Base-by-base conservation (phyloP, 2,113 vertebrate species). In the Acrocephalus kingi region DNA sequence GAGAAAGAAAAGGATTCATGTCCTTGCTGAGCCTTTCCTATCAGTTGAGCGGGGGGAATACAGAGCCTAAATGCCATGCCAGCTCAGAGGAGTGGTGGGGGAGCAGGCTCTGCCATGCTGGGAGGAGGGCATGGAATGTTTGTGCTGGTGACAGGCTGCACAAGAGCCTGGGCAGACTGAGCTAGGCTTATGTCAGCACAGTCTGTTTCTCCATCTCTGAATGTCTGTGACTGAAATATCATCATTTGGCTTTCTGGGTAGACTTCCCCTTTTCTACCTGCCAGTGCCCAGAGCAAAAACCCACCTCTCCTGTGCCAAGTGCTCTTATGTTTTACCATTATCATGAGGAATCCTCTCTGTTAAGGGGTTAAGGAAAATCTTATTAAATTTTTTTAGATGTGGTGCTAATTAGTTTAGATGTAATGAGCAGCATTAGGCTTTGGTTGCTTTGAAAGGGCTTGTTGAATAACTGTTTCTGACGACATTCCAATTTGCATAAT, bases 401-500 rank as follows among this genome's bases (percentile, higher is more conserved):
- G 88, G 68, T 66, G 43, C 77, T 97, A 97, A 96, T 97, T 97
- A 97, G 80, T 87, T 94, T 45, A 76, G 94, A 54, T 84, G 85
- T 93, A 96, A 96, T 78, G 91, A 90, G 83, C 66, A 94, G 91
- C 94, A 88, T 96, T 96, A 94, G 93, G 58, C 12, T 5, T 43
- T 74, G 89, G 93, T 92, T 95, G 39, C 89, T 78, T 87, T 46
- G 82, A 74, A 90, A 81, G 90, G 39, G 76, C 8, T 56, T 95
- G 94, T 95, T 93, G 94, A 86, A 92, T 81, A 90, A 78, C 92
- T 74, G 21, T 94, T 96, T 88, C 90, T 92, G 89, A 90, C 14
- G 13, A 64, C 72, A 52, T 91, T 94, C 79, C 95, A 96, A 96
- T 97, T 97, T 97, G 93, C 96, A 94, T 97, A 96, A 97, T 88